These are phyloP conservation scores for Sylvietta virens DNA, from an alignment of 2,113 vertebrate species.

Conservation along the genomic window DNA sequence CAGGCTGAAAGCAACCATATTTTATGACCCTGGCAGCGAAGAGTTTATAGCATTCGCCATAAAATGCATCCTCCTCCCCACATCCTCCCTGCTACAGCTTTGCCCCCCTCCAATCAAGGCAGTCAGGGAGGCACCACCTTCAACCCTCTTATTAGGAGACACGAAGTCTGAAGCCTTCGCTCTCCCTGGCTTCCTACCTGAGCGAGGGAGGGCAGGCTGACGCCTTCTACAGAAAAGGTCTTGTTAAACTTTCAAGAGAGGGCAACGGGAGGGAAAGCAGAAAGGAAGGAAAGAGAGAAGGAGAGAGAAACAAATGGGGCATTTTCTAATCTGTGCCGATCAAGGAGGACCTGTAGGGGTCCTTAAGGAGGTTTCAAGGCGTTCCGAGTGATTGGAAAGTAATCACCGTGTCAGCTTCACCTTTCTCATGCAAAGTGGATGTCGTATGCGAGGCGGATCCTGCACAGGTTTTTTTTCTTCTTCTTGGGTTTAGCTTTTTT, in stretches of 20 bases:
- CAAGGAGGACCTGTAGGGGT: conserved; percentile 58
- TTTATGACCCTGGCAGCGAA: conserved; percentile 48
- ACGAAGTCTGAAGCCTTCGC: neutral
- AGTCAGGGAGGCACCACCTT: conserved; percentile 23
- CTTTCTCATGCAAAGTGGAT: conserved; percentile 92
- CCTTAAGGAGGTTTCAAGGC: conserved; percentile 74
- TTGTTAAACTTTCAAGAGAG: conserved; percentile 35
- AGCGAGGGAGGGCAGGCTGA: neutral
- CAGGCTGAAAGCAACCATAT: neutral
- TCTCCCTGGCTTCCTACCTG: conserved; percentile 39
- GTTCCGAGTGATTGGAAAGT: conserved; percentile 84
- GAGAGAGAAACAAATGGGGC: conserved; percentile 51
- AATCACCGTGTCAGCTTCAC: conserved; percentile 88
- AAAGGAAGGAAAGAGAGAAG: neutral
- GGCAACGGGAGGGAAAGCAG: neutral
- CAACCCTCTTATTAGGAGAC: neutral
- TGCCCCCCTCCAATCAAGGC: neutral
- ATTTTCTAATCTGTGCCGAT: conserved; percentile 67
- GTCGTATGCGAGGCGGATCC: conserved; percentile 87
- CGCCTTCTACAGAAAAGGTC: neutral
- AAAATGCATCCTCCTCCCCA: conserved; percentile 57
- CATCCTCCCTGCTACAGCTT: conserved; percentile 3
- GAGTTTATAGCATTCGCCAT: conserved; percentile 50
- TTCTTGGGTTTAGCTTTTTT: neutral
- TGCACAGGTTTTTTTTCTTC: conserved; percentile 68